phyloP scores from a whole-genome alignment of 2,888 invertebrate species.

The Piscicola geometra region DNA sequence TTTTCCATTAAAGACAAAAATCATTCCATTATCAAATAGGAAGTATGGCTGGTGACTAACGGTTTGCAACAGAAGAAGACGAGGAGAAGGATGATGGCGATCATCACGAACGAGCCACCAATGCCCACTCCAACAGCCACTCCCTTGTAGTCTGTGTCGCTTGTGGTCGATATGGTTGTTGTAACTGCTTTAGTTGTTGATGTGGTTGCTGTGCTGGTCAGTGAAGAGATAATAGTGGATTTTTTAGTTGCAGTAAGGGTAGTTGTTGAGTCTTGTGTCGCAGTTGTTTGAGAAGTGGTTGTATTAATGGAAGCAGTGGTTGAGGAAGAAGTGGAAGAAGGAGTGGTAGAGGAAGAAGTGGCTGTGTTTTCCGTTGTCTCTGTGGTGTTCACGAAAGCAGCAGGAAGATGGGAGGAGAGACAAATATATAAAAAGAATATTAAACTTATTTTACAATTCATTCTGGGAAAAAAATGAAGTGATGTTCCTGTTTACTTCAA shows the following conservation, averaged over 20 bases:
- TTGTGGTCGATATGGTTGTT: too few relatives aligned
- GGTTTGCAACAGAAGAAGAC: not conserved
- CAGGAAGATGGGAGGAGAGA: too few relatives aligned
- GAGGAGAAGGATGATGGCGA: slow-evolving; percentile 3
- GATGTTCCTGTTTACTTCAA: not conserved
- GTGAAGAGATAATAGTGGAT: too few relatives aligned
- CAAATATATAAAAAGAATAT: too few relatives aligned
- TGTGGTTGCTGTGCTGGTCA: too few relatives aligned
- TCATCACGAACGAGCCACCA: not conserved
- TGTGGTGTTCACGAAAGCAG: too few relatives aligned
- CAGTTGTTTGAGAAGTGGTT: not conserved
- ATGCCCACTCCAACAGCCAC: slow-evolving; percentile 1
- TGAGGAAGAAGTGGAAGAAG: not conserved
- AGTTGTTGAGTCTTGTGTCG: not conserved
- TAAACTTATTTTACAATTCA: too few relatives aligned
- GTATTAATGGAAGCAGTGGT: not conserved
- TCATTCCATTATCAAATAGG: too few relatives aligned
- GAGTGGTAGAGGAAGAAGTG: not conserved
- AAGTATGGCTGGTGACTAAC: too few relatives aligned
- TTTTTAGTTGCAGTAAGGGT: too few relatives aligned
- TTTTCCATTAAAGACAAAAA: too few relatives aligned
- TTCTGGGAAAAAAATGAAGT: not conserved
- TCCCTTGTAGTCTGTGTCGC: not conserved
- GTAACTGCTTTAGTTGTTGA: too few relatives aligned
- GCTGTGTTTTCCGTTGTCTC: not conserved